These are phyloP conservation scores for Microplitis manilae DNA, from an alignment of 2,888 invertebrate genomes.

Conservation along the genomic window DNA sequence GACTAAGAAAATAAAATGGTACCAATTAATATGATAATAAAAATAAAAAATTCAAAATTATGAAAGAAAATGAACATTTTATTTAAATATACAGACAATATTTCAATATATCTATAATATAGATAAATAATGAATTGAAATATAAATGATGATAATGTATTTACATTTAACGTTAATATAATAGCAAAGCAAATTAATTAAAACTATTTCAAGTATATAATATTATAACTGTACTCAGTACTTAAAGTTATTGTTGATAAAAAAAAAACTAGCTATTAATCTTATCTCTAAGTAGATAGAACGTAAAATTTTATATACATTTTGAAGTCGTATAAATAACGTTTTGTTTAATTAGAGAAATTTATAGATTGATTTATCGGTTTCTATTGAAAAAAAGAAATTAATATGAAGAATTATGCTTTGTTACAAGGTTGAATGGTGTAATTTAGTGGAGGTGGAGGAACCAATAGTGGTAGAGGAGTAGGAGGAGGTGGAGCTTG, in stretches of 20 bases:
- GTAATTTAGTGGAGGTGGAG: conserved; percentile 68
- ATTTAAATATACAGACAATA: not conserved
- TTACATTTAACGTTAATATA: not conserved
- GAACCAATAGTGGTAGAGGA: conserved; percentile 66
- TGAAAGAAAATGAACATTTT: not conserved
- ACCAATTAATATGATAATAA: not conserved
- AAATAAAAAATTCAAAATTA: not conserved
- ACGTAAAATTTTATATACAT: not conserved
- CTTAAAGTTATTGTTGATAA: not conserved
- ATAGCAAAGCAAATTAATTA: not conserved
- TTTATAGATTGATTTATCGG: not conserved
- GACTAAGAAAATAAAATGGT: not conserved
- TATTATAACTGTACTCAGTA: not conserved
- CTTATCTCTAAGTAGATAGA: not conserved
- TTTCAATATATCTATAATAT: not conserved
- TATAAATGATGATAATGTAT: not conserved
- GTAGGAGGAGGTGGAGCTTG: conserved; percentile 66
- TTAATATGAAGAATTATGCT: conserved; percentile 53
- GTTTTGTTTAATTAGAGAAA: not conserved
- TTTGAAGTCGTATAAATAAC: not conserved
- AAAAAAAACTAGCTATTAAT: not conserved
- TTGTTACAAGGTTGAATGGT: conserved; percentile 69
- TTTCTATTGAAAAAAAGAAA: not conserved
- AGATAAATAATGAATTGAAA: not conserved
- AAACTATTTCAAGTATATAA: not conserved